phyloP scores from a whole-genome alignment of 1,140 invertebrate genomes.

The Ridgeia piscesae region DNA sequence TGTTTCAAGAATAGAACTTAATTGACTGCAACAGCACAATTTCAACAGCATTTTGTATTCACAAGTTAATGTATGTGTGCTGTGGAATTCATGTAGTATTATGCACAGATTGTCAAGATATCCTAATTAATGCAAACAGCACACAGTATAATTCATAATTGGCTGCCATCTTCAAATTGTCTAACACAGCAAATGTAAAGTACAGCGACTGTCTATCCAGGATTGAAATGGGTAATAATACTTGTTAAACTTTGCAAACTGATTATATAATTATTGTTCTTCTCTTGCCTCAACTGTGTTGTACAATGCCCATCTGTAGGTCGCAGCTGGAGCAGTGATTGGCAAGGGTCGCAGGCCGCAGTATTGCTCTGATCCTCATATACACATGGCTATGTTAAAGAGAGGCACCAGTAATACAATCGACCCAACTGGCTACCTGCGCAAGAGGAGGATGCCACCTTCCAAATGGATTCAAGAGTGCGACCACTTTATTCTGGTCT shows the following conservation, averaged over 20 bases:
- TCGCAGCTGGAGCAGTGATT: conserved; percentile 9
- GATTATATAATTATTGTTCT: neutral
- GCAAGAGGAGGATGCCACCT: neutral
- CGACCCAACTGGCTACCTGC: neutral
- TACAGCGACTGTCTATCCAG: too few relatives aligned
- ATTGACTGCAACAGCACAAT: too few relatives aligned
- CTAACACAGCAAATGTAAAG: too few relatives aligned
- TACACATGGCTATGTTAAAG: conserved; percentile 12
- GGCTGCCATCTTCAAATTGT: too few relatives aligned
- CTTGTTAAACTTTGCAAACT: neutral
- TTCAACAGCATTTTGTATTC: too few relatives aligned
- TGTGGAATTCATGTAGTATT: too few relatives aligned
- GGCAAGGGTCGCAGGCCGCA: neutral
- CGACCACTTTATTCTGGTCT: neutral
- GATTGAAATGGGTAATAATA: neutral
- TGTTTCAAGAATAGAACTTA: too few relatives aligned
- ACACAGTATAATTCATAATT: too few relatives aligned
- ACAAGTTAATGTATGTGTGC: too few relatives aligned
- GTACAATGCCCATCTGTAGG: neutral
- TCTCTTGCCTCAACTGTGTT: neutral
- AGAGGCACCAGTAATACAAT: neutral
- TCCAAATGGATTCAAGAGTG: conserved; percentile 12
- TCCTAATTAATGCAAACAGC: too few relatives aligned
- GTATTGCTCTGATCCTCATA: conserved; percentile 1
- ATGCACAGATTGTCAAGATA: too few relatives aligned